These are phyloP conservation scores for Trachops cirrhosus DNA, from an alignment of 2,797 vertebrate genomes.

Conservation along the genomic window DNA sequence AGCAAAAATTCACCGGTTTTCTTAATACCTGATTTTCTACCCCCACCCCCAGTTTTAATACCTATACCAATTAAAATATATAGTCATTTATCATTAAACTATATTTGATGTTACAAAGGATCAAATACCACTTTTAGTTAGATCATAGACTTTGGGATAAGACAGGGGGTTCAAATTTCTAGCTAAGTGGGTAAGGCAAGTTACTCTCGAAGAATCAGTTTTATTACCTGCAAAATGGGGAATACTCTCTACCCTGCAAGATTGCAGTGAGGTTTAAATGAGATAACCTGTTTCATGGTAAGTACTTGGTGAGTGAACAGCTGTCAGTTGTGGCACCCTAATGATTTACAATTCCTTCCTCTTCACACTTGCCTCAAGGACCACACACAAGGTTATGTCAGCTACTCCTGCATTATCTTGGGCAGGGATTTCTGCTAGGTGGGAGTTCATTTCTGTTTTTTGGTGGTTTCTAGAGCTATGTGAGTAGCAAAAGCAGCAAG, in stretches of 20 bases:
- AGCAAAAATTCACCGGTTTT: neutral
- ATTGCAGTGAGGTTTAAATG: neutral
- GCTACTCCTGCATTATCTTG: neutral
- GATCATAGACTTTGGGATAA: neutral
- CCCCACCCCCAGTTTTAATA: neutral
- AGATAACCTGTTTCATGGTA: neutral
- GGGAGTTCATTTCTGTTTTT: neutral
- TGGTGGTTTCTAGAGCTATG: neutral
- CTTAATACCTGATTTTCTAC: neutral
- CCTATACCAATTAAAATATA: neutral
- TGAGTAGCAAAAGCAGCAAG: neutral
- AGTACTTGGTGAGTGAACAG: neutral
- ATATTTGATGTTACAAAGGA: neutral
- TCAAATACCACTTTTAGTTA: neutral
- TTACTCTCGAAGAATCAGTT: neutral
- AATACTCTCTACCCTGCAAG: neutral
- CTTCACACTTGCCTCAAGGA: neutral
- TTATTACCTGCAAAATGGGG: neutral
- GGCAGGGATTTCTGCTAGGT: neutral
- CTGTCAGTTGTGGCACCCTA: neutral
- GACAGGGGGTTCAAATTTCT: neutral
- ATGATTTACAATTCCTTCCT: neutral
- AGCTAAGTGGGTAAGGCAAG: neutral
- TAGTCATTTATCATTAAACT: neutral
- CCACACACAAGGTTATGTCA: neutral